Percentiles rank a stretch among this genome's conserved stretches.
Evolutionary conservation across 2,113 vertebrate genomes (phyloP).

Genomic region (Alectura lathami): DNA sequence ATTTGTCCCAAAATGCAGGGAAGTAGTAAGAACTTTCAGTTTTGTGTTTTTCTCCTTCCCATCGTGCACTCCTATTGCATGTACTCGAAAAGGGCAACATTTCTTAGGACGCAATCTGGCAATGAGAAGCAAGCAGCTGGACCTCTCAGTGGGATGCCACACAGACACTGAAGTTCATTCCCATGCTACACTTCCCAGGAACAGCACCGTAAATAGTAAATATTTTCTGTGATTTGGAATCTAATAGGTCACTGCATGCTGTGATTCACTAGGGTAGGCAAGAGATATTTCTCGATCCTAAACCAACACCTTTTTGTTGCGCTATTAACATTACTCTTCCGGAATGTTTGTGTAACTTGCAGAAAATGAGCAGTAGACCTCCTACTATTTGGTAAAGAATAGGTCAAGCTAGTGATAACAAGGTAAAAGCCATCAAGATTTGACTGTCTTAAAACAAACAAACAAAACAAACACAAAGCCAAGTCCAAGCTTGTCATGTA

Average conservation of each 20-base stretch:
- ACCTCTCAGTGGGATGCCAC: conserved; percentile 58
- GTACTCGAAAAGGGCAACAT: conserved; percentile 24
- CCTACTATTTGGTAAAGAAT: neutral
- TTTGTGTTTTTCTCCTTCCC: neutral
- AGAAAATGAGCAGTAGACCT: accelerated
- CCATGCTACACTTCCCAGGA: conserved; percentile 66
- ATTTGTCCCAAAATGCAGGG: neutral
- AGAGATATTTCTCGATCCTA: conserved; percentile 34
- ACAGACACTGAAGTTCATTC: conserved; percentile 46
- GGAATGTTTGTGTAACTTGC: neutral
- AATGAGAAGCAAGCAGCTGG: conserved; percentile 58
- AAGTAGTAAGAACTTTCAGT: neutral
- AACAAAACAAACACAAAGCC: neutral
- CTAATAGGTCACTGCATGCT: conserved; percentile 23
- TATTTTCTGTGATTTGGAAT: conserved; percentile 62
- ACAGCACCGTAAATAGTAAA: conserved; percentile 54
- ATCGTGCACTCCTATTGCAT: neutral
- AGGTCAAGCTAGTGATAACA: neutral
- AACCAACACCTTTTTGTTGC: conserved; percentile 19
- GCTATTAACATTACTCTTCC: neutral
- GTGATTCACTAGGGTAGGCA: conserved; percentile 26
- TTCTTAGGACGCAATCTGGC: conserved; percentile 67
- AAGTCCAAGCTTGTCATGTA: neutral
- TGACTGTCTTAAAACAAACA: neutral
- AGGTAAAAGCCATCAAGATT: neutral